Evolutionary conservation across 2,113 vertebrate genomes (phyloP).

Genomic region (Oreochromis aureus): DNA sequence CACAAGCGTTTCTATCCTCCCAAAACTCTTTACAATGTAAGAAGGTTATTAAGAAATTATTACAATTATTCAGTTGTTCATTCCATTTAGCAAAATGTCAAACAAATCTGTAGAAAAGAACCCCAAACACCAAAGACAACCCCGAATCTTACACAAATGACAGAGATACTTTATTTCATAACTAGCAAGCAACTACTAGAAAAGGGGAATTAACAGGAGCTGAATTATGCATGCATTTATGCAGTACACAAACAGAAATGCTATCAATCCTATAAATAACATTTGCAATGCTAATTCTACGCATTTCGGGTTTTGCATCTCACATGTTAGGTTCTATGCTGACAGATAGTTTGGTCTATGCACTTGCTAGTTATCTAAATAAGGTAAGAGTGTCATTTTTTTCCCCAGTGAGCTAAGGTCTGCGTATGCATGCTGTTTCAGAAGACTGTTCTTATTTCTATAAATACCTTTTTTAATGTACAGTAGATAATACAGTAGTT

Average conservation of each 20-base stretch:
- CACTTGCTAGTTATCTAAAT: conserved; percentile 69
- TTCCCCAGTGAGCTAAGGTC: conserved; percentile 31
- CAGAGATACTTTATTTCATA: conserved; percentile 70
- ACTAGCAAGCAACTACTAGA: conserved; percentile 58
- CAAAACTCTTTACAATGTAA: conserved; percentile 83
- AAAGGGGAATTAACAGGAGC: conserved; percentile 44
- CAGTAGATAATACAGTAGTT: conserved; percentile 73
- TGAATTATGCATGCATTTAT: conserved; percentile 64
- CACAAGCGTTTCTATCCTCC: conserved; percentile 61
- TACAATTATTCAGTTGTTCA: conserved; percentile 73
- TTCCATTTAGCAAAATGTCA: conserved; percentile 91
- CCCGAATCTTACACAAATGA: conserved; percentile 60
- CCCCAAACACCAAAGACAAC: conserved; percentile 69
- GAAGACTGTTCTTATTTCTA: conserved; percentile 74
- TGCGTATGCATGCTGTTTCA: conserved; percentile 88
- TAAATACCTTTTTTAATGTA: conserved; percentile 82
- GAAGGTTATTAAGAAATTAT: conserved; percentile 89
- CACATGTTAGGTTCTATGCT: conserved; percentile 12
- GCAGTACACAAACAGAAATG: conserved; percentile 41
- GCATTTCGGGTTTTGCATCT: conserved; percentile 4
- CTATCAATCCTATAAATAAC: conserved; percentile 46
- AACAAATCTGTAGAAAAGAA: conserved; percentile 93
- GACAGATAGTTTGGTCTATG: conserved; percentile 1
- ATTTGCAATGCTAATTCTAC: conserved; percentile 71
- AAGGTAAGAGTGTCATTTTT: conserved; percentile 66